Evolutionary conservation across 2,888 invertebrate genomes (phyloP).

Genomic region (Athalia cordata): DNA sequence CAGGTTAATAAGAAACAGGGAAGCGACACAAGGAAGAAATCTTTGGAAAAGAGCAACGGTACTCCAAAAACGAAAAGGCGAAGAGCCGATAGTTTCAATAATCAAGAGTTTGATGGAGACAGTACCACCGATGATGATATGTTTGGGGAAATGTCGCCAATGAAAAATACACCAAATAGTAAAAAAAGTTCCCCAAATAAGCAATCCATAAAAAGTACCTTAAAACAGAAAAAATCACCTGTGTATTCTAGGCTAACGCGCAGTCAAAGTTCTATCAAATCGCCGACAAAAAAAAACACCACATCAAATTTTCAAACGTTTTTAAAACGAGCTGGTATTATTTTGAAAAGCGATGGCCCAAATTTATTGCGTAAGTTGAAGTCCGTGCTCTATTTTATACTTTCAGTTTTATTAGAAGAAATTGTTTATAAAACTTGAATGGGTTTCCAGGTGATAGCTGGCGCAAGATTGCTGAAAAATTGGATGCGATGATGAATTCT

Average conservation of each 20-base stretch:
- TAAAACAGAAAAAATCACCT: neutral
- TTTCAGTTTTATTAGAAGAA: slow-evolving; percentile 7
- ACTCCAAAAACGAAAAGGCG: slow-evolving; percentile 25
- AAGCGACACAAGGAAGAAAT: too few relatives aligned
- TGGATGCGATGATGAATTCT: slow-evolving; percentile 57
- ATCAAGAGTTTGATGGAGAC: neutral
- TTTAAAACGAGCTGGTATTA: slow-evolving; percentile 60
- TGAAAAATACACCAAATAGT: neutral
- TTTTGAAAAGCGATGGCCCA: slow-evolving; percentile 53
- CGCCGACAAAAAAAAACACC: neutral
- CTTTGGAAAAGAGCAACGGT: neutral
- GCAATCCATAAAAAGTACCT: too few relatives aligned
- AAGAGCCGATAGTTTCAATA: neutral
- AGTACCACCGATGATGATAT: slow-evolving; percentile 19
- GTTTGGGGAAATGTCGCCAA: neutral
- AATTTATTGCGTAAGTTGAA: slow-evolving; percentile 56
- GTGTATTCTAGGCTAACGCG: neutral
- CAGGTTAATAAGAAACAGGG: too few relatives aligned
- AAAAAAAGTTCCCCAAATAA: neutral
- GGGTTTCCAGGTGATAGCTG: slow-evolving; percentile 55
- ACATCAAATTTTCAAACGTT: slow-evolving; percentile 56
- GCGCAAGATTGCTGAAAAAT: slow-evolving; percentile 56
- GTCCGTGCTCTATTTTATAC: slow-evolving; percentile 21
- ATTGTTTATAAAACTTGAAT: slow-evolving; percentile 37
- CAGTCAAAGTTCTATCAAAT: slow-evolving; percentile 20